Base-by-base conservation (phyloP, 2,797 vertebrate genomes). In the Notoglanidium macrostoma region DNA sequence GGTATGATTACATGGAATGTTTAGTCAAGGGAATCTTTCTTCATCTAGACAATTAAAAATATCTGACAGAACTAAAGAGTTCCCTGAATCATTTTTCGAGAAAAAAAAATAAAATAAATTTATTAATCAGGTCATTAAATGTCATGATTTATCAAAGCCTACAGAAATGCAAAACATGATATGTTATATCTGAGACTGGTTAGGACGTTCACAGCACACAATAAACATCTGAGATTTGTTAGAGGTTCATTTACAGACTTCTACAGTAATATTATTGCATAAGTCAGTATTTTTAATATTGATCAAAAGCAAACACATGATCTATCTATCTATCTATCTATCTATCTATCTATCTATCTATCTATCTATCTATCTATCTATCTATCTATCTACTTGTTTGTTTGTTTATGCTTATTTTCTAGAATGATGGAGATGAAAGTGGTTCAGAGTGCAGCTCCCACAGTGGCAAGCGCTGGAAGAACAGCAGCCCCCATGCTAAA, bases 401-500 rank as follows among this genome's bases (percentile, higher is more conserved):
- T 57, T 73, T 26, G 3, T 15, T 79, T 95, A 87, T 93, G 93
- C 96, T 93, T 97, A 96, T 87, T 96, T 51, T 72, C n/a, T 61
- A 99, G 98, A 96, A 95, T 86, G 93, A 94, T 93, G 96, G 87
- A 90, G 95, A 92, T 94, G 96, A 97, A 90, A 94, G 95, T 94
- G 97, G 98, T 87, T 96, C 93, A 86, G 97, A 96, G 92, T 95
- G 95, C 92, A 96, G 94, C 94, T 95, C 94, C 92, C 92, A 92
- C 90, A 89, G 93, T 93, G 92, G 95, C 94, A 95, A 93, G 92
- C 94, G 95, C 93, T 95, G 95, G 95, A 97, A 95, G 94, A 95
- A 90, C 91, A 95, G 95, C 79, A 95, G 94, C 94, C 97, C 96
- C 92, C 92, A 96, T 95, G 97, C 96, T 95, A 96, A 97, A 95